Evolutionary conservation across 2,797 vertebrate species (phyloP).

Genomic region (Rhinichthys osculus): DNA sequence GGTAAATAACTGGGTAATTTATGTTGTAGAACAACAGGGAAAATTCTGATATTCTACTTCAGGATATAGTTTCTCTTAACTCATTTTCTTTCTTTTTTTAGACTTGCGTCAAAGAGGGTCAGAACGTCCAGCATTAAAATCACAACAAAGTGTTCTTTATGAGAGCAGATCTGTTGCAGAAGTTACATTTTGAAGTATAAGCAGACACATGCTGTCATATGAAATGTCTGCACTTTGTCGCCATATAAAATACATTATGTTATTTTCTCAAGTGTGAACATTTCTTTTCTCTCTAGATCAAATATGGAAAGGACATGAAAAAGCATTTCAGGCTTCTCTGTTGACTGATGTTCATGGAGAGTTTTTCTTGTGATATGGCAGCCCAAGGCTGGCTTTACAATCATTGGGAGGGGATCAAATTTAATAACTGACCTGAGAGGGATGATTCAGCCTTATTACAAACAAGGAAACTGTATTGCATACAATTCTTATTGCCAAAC

Average conservation of each 20-base stretch:
- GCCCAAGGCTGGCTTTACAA: constrained; percentile 27
- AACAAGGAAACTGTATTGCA: neutral
- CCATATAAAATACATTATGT: constrained; percentile 31
- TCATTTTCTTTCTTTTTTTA: constrained; percentile 10
- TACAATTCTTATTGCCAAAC: neutral
- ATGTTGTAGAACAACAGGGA: neutral
- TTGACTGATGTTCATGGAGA: constrained; percentile 1
- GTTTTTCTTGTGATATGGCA: constrained; percentile 8
- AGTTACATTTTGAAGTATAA: neutral
- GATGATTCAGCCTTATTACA: constrained; percentile 30
- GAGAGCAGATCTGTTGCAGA: constrained; percentile 9
- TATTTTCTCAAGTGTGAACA: constrained; percentile 32
- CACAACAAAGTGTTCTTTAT: constrained; percentile 11
- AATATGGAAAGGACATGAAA: constrained; percentile 9
- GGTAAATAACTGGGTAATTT: neutral
- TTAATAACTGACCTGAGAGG: constrained; percentile 29
- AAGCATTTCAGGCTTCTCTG: neutral
- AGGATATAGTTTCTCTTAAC: neutral
- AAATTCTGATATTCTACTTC: neutral
- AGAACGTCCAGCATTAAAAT: neutral
- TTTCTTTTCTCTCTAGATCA: neutral
- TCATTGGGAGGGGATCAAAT: constrained; percentile 14
- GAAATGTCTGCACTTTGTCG: neutral
- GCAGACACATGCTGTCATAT: neutral
- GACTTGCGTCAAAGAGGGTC: neutral